These are phyloP conservation scores for Ephestia elutella DNA, from an alignment of 1,140 invertebrate species.

Conservation along the genomic window DNA sequence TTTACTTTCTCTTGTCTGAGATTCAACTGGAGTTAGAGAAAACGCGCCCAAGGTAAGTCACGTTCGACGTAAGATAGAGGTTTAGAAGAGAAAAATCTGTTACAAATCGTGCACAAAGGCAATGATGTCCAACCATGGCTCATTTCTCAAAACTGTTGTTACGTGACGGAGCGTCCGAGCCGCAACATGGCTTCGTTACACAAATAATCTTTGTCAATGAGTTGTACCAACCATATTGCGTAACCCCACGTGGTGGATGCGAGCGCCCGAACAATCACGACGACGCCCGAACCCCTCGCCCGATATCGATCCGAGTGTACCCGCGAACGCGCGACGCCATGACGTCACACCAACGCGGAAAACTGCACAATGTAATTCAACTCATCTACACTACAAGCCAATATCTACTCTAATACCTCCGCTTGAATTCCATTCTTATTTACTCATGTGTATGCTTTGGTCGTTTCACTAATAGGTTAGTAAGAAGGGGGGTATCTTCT, in stretches of 20 bases:
- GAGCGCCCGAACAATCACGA: slow-evolving; percentile 21
- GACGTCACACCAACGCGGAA: slow-evolving; percentile 46
- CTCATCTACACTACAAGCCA: background rate
- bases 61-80: too few relatives aligned
- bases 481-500: slow-evolving; percentile 30
- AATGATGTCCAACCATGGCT: too few relatives aligned
- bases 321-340: slow-evolving; percentile 55
- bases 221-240: slow-evolving; percentile 50
- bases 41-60: too few relatives aligned
- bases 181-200: slow-evolving; percentile 31
- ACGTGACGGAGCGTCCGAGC: background rate
- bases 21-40: too few relatives aligned
- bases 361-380: slow-evolving; percentile 20
- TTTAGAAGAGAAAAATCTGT: background rate
- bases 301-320: slow-evolving; percentile 55
- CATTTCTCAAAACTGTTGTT: background rate
- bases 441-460: background rate
- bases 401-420: background rate
- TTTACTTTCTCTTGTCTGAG: too few relatives aligned
- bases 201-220: slow-evolving; percentile 66
- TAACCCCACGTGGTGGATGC: slow-evolving; percentile 63
- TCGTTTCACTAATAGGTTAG: background rate
- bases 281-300: slow-evolving; percentile 37
- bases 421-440: background rate
- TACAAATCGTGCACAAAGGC: too few relatives aligned